These are phyloP conservation scores for Beris chalybata DNA, from an alignment of 2,888 invertebrate genomes.

Conservation along the genomic window DNA sequence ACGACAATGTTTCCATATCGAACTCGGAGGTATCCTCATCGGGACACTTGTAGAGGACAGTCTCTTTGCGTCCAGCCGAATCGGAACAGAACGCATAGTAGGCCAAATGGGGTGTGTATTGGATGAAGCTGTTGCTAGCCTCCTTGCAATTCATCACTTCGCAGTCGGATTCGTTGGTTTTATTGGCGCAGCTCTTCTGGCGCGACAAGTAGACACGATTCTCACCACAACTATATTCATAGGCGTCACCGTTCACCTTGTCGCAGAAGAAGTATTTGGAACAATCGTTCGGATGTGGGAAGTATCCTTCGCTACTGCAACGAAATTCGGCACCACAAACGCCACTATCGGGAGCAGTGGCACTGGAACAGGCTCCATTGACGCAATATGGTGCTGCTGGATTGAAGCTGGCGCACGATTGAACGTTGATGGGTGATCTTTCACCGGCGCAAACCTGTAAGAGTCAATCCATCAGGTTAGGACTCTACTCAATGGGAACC, in stretches of 20 bases:
- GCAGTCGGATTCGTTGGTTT: slow-evolving; percentile 25
- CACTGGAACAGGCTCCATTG: slow-evolving; percentile 18
- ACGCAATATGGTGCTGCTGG: slow-evolving; percentile 24
- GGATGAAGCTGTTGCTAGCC: slow-evolving; percentile 18
- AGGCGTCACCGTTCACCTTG: slow-evolving; percentile 16
- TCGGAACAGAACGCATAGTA: slow-evolving; percentile 34
- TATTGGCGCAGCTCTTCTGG: slow-evolving; percentile 24
- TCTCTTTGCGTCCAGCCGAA: slow-evolving; percentile 21
- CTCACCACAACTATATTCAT: slow-evolving; percentile 32
- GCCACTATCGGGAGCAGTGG: not conserved
- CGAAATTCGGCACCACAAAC: slow-evolving; percentile 28
- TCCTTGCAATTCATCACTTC: slow-evolving; percentile 29
- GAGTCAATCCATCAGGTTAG: not conserved
- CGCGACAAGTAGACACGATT: slow-evolving; percentile 32
- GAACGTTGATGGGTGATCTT: not conserved
- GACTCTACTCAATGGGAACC: not conserved
- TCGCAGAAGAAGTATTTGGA: slow-evolving; percentile 34
- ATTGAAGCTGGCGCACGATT: slow-evolving; percentile 20
- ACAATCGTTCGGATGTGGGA: slow-evolving; percentile 35
- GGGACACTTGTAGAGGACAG: slow-evolving; percentile 18
- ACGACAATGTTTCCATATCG: slow-evolving; percentile 24
- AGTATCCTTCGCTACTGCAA: slow-evolving; percentile 34
- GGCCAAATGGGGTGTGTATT: slow-evolving; percentile 25
- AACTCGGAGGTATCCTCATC: slow-evolving; percentile 31
- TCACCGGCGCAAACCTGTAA: slow-evolving; percentile 27